Percentiles rank a stretch among this genome's conserved stretches.
phyloP scores from a whole-genome alignment of 2,113 vertebrate species.

The Pelvicachromis taeniatus region DNA sequence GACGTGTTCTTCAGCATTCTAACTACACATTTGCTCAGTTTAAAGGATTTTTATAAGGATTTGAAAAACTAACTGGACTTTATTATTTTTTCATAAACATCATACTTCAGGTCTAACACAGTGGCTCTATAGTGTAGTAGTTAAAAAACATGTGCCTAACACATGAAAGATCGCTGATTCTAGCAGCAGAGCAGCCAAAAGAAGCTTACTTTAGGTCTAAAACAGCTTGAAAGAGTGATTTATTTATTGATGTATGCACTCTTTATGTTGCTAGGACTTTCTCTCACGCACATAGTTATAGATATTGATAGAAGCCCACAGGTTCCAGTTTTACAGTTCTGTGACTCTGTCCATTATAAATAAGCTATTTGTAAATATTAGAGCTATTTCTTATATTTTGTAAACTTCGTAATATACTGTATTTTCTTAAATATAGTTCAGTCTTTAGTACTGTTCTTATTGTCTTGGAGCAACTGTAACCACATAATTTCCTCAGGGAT shows the following conservation, averaged over 20 bases:
- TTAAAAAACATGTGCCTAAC: background rate
- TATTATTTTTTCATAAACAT: background rate
- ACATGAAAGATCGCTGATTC: background rate
- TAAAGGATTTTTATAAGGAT: background rate
- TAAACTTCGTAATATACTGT: background rate
- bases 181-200: background rate
- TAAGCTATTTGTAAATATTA: background rate
- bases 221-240: background rate
- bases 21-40: background rate
- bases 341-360: background rate
- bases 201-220: background rate
- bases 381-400: background rate
- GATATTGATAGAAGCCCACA: background rate
- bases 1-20: background rate
- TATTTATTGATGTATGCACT: background rate
- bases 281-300: background rate
- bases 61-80: no score
- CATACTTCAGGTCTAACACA: background rate
- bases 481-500: background rate
- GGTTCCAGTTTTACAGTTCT: background rate
- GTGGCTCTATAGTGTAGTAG: background rate
- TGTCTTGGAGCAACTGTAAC: background rate
- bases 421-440: background rate
- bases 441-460: background rate
- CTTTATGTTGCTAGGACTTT: background rate